Base-by-base conservation (phyloP, 2,888 invertebrate genomes). In the Physocephala rufipes region DNA sequence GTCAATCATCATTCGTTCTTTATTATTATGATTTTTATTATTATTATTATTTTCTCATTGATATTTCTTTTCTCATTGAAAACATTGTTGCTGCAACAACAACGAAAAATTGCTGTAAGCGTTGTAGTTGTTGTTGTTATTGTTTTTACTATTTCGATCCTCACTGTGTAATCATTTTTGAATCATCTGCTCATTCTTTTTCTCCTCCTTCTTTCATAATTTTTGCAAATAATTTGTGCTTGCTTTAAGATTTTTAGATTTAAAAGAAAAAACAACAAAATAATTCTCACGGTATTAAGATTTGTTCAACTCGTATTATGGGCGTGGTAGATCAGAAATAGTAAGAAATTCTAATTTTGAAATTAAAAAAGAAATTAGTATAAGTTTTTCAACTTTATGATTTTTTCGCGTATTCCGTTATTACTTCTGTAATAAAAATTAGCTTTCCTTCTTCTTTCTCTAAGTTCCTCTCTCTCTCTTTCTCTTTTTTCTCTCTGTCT, bases 1-100 rank as follows among this genome's bases (percentile, higher is more conserved):
- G 71, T 73, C 73, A 74, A 74, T 74, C 74, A 76, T 71, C 70
- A 74, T 71, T 74, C 74, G 73, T 71, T 73, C 71, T 71, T 70
- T 36, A 7, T 36, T 36, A 36, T 36, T 36, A 36, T 36, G n/a
- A n/a, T n/a, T n/a, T n/a, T n/a, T n/a, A n/a, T n/a, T n/a, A n/a
- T n/a, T n/a, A n/a, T n/a, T n/a, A n/a, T n/a, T n/a, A n/a, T 70
- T 70, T 73, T 73, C 30, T 36, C 19, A 69, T 71, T 69, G 66
- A 73, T 49, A 62, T 68, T n/a, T n/a, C n/a, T 70, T 70, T 73
- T 73, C 30, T 36, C 19, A 69, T 71, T 69, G 66, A 73, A 58
- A 62, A 61, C 13, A 13, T 55, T 2, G 3, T 5, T 55, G 26
- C 28, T 4, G 24, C 9, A 7, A 4, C 4, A 36, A 36, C 9